A percentile compares a stretch with the other conserved stretches of the same genome.
These are phyloP conservation scores for Bungarus multicinctus DNA, from an alignment of 2,113 vertebrate species.

Conservation along the genomic window DNA sequence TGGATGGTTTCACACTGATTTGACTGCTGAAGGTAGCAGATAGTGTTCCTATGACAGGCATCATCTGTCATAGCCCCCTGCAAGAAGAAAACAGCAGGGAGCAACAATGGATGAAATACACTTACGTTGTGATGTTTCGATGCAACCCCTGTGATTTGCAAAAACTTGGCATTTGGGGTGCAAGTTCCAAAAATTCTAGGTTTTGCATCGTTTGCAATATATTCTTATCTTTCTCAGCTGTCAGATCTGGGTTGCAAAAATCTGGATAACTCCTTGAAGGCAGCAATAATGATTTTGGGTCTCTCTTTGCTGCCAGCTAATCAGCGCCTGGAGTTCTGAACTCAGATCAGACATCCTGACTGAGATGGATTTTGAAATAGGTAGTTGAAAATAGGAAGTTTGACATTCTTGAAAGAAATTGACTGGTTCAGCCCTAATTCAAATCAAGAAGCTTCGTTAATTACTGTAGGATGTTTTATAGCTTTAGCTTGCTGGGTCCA, in stretches of 20 bases:
- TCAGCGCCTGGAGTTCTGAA: not conserved
- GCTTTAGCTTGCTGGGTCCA: not conserved
- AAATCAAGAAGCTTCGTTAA: not conserved
- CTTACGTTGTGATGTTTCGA: not conserved
- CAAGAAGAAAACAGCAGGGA: not conserved
- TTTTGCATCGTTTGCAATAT: not conserved
- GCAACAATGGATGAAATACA: not conserved
- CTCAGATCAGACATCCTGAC: not conserved
- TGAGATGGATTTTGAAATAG: not conserved
- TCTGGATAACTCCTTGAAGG: not conserved
- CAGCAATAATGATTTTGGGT: not conserved
- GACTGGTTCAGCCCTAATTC: not conserved
- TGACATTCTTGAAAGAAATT: not conserved
- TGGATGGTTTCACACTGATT: not conserved
- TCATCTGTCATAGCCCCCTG: not conserved
- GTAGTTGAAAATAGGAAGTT: not conserved
- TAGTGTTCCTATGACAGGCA: not conserved
- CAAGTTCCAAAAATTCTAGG: not conserved
- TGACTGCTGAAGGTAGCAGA: not conserved
- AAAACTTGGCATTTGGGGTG: not conserved
- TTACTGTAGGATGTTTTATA: not conserved
- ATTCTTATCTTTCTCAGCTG: not conserved
- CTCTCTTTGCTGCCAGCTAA: not conserved
- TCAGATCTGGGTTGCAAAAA: not conserved
- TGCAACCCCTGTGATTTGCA: not conserved